Evolutionary conservation across 2,888 invertebrate species (phyloP).

Genomic region (Thera britannica): DNA sequence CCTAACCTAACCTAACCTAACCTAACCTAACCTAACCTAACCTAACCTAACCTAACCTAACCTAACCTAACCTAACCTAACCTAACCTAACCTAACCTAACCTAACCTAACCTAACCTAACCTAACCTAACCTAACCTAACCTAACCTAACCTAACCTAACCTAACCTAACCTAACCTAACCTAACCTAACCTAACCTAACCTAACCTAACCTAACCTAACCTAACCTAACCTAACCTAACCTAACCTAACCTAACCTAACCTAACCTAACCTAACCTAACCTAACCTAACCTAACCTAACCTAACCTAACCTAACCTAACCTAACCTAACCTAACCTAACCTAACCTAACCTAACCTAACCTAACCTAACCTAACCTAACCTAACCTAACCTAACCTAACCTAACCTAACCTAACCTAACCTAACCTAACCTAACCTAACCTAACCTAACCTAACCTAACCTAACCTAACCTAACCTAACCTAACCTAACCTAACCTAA

Average conservation of each 20-base stretch:
- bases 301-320: constrained; percentile 4
- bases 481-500: constrained; percentile 4
- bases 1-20: constrained; percentile 4
- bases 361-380: constrained; percentile 4
- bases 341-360: constrained; percentile 4
- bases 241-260: constrained; percentile 4
- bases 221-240: constrained; percentile 4
- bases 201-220: constrained; percentile 4
- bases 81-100: constrained; percentile 4
- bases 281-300: constrained; percentile 4
- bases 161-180: constrained; percentile 4
- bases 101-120: constrained; percentile 3
- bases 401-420: constrained; percentile 4
- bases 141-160: constrained; percentile 4
- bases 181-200: constrained; percentile 4
- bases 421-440: constrained; percentile 4
- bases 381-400: constrained; percentile 3
- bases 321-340: constrained; percentile 4
- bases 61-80: constrained; percentile 4
- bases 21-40: constrained; percentile 4
- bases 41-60: constrained; percentile 3
- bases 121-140: constrained; percentile 4
- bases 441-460: constrained; percentile 1
- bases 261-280: constrained; percentile 2
- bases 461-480: constrained; percentile 4